These are phyloP conservation scores for Stegostoma tigrinum DNA, from an alignment of 2,113 vertebrate genomes.

Conservation along the genomic window DNA sequence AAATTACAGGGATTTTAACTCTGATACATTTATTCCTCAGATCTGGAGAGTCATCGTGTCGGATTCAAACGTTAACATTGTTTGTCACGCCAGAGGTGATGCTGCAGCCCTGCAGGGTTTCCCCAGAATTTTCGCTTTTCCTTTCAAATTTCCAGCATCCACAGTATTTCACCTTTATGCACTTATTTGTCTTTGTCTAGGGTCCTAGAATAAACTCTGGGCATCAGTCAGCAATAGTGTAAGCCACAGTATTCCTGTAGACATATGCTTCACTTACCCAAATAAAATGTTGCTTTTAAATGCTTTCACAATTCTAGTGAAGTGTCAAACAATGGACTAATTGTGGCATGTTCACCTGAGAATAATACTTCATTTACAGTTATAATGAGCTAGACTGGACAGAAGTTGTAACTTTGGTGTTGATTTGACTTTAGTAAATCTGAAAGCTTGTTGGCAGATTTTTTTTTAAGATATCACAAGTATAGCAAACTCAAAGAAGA, in stretches of 20 bases:
- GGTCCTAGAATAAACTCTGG: background rate
- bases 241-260: background rate
- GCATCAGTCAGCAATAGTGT: background rate
- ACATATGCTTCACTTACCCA: background rate
- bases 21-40: background rate
- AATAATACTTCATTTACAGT: background rate
- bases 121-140: no score
- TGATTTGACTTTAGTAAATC: background rate
- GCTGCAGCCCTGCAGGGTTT: no score
- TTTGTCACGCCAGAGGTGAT: no score
- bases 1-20: background rate
- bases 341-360: background rate
- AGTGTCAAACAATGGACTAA: background rate
- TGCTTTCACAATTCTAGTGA: background rate
- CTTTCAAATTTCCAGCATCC: no score
- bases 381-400: background rate
- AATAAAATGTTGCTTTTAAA: background rate
- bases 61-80: no score
- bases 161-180: no score
- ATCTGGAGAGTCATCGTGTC: no score
- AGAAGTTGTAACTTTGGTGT: background rate
- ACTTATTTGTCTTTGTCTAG: background rate
- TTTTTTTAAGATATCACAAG: background rate
- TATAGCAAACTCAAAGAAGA: background rate
- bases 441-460: background rate